These are phyloP conservation scores for Sinotaia quadrata DNA, from an alignment of 2,888 invertebrate species.

Conservation along the genomic window DNA sequence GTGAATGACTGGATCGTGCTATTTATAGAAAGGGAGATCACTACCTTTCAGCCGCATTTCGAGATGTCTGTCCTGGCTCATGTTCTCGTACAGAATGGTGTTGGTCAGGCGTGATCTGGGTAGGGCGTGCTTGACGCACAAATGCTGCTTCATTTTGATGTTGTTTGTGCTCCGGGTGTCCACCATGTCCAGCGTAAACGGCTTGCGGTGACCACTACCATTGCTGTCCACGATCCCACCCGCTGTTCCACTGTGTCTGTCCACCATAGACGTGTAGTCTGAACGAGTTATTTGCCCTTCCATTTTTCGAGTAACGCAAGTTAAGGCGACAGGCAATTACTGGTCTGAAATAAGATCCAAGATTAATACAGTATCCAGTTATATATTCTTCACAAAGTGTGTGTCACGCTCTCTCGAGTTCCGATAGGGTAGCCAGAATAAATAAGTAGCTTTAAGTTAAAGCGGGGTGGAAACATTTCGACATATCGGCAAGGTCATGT, in stretches of 20 bases:
- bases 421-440: too few relatives aligned
- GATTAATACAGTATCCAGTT: too few relatives aligned
- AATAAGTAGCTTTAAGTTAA: too few relatives aligned
- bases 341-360: too few relatives aligned
- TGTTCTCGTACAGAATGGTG: conserved; percentile 62
- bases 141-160: conserved; percentile 57
- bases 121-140: conserved; percentile 58
- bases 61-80: conserved; percentile 59
- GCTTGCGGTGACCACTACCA: not conserved
- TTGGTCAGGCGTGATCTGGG: conserved; percentile 62
- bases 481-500: too few relatives aligned
- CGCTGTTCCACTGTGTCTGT: not conserved
- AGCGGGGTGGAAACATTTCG: too few relatives aligned
- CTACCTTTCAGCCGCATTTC: conserved; percentile 41
- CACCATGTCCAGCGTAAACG: conserved; percentile 30
- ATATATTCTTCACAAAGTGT: too few relatives aligned
- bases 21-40: too few relatives aligned
- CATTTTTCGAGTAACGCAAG: too few relatives aligned
- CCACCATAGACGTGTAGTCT: not conserved
- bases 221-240: not conserved
- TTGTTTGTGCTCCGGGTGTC: conserved; percentile 44
- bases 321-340: too few relatives aligned
- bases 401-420: too few relatives aligned
- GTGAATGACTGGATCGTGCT: too few relatives aligned
- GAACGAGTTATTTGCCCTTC: not conserved